Evolutionary conservation across 1,140 invertebrate species (phyloP), one percentile per base, ranked within the genome.

Genomic region (Frieseomelitta varia): DNA sequence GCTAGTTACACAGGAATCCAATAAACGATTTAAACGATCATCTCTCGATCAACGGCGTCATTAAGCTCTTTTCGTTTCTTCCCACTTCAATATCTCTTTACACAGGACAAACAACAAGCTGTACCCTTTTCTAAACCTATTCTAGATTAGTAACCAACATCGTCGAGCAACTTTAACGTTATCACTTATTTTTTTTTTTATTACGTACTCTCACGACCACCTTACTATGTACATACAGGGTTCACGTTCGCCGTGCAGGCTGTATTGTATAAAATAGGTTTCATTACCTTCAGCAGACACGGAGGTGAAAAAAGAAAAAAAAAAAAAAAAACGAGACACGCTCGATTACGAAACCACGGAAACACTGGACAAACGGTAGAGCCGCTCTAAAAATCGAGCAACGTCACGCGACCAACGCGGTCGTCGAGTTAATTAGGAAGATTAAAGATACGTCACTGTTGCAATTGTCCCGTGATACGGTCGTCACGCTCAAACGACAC

Each of bases 191-290:
- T 1, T 8, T 61, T 19, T 53, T 1, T 8, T 61, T 27, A 39
- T 51, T 27, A 47, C 58, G 58, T 34, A 67, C 65, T 30, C 30
- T 19, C 27, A 6, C 30, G 2, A 34, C 21, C 19, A 67, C 65
- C 17, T 72, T 27, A 72, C 24, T 81, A 67, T 81, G 53, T 68
- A 77, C 81, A 82, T 58, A 82, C 81, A 82, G 15, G 10, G 3
- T 51, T 68, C 47, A n/a, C n/a, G 11, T 78, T 58, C 21, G 21
- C 72, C 39, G 19, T 47, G 39, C 8, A 47, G 6, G 39, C 8
- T 47, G 1, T 30, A 47, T 47, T 47, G 65, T 39, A 81, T 27
- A 65, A 81, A 81, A 74, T n/a, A 8, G 39, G 39, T 47, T 75
- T 56, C 30, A 24, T 24, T 30, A 56, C 53, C 24, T 27, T 30